These are phyloP conservation scores for Stomatorhinus ivindoensis DNA, from an alignment of 2,113 vertebrate genomes.

Conservation along the genomic window DNA sequence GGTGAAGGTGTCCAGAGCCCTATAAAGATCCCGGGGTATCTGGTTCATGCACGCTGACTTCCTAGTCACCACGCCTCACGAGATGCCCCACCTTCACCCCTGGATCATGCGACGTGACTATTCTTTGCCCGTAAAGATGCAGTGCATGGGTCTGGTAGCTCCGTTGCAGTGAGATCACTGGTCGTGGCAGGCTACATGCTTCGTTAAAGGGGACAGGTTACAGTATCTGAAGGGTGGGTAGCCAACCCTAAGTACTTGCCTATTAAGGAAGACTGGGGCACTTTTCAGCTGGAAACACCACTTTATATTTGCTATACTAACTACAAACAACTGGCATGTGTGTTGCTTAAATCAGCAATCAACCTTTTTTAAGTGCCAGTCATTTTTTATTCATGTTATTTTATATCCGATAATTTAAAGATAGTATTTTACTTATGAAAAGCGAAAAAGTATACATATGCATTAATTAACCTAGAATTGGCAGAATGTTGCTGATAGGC, in stretches of 20 bases:
- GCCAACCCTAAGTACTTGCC: background rate
- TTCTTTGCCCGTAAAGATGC: background rate
- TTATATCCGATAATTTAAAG: background rate
- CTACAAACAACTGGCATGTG: background rate
- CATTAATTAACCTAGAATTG: background rate
- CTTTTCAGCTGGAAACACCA: background rate
- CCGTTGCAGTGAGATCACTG: background rate
- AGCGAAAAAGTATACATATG: background rate
- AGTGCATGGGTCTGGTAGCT: background rate
- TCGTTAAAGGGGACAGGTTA: background rate
- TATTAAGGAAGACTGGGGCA: background rate
- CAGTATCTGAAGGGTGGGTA: background rate
- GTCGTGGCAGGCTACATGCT: background rate
- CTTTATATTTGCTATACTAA: background rate
- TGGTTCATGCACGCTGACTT: background rate
- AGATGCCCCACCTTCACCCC: background rate
- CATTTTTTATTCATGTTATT: background rate
- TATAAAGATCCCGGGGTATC: background rate
- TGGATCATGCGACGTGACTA: background rate
- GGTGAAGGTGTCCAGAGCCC: background rate
- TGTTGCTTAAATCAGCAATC: background rate
- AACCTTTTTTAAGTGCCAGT: background rate
- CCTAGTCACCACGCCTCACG: background rate
- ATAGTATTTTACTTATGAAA: background rate
- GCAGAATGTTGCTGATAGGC: background rate